Base-by-base conservation (phyloP, 2,888 invertebrate genomes). In the Tanytarsus gracilentus region DNA sequence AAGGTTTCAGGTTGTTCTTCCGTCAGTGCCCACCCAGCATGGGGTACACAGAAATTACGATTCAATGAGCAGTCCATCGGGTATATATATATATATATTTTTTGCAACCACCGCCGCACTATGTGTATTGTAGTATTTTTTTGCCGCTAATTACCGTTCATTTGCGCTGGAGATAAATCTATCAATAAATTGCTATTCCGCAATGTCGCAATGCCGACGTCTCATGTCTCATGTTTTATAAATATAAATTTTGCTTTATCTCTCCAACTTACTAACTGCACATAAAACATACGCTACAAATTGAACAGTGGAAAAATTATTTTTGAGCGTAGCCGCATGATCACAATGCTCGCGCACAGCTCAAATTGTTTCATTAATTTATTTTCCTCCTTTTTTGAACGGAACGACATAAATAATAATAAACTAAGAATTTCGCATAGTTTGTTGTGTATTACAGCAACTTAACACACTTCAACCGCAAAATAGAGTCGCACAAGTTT, bases 141-240 rank as follows among this genome's bases (percentile, higher is more conserved):
- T 36, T 40, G 40, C 55, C 55, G 55, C 55, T 55, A 55, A 55
- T 55, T 40, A 55, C 55, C 55, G 40, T 55, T 55, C 40, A 40
- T 55, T 55, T 55, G 55, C 40, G 33, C 40, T 21, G 16, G 26
- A 55, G 55, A 55, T 55, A 55, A 55, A 55, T 55, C 55, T 55
- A 55, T 55, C 55, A 55, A 55, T 55, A 40, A 40, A 55, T 55
- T 55, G 39, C 55, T 40, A 29, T 36, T 33, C 25, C 36, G 27
- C 16, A 55, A 55, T 55, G 39, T 55, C 55, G 55, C 55, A 55
- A 39, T 55, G 55, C 55, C 27, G 55, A 40, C 26, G 49, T 49
- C 49, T 49, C 44, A 18, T 44, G 18, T 44, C 44, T 44, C 44
- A 44, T 44, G 44, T 44, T 44, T 44, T 44, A 44, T 44, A 44